Base-by-base conservation (phyloP, 2,797 vertebrate species). In the Etheostoma nigrum region DNA sequence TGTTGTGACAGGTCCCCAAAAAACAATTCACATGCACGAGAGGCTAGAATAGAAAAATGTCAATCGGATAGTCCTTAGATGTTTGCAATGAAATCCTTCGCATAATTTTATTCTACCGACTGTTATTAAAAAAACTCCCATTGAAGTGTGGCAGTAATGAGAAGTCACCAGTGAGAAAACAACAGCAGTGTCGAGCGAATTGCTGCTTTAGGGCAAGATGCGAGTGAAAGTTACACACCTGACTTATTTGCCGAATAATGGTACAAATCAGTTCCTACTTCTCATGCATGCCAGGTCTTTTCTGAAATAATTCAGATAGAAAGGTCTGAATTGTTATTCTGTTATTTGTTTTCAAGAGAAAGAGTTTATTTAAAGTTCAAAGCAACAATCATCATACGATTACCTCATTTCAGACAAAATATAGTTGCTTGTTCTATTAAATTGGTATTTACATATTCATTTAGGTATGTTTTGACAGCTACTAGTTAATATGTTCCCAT, bases 181-280 rank as follows among this genome's bases (percentile, higher is more conserved):
- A 63, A 40, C 40, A 55, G 51, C 53, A 45, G 47, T 27, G 49
- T 63, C 36, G 40, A 60, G 68, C 48, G 51, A 62, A 76, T 67
- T 60, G 13, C 61, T 67, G 57, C 60, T 68, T 77, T 68, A 54
- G 27, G 25, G 16, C 69, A 68, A 74, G 60, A 73, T 77, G n/a
- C 33, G 33, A 76, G 21, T 44, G n/a, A 42, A 42, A 72, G 60
- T 36, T 75, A 11, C 18, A 54, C 55, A 80, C 62, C 49, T 63
- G 40, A 80, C 53, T 71, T 36, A 45, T 10, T 23, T 72, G 57
- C 25, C 44, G 23, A 59, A 69, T 58, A 36, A 49, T 49, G n/a
- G 27, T 23, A n/a, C 45, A 23, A 49, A 49, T 69, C 19, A 36
- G 48, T 27, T 36, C 54, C 44, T 58, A 33, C 42, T 19, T 58